phyloP scores from a whole-genome alignment of 2,797 vertebrate species.

The Ataeniobius toweri region DNA sequence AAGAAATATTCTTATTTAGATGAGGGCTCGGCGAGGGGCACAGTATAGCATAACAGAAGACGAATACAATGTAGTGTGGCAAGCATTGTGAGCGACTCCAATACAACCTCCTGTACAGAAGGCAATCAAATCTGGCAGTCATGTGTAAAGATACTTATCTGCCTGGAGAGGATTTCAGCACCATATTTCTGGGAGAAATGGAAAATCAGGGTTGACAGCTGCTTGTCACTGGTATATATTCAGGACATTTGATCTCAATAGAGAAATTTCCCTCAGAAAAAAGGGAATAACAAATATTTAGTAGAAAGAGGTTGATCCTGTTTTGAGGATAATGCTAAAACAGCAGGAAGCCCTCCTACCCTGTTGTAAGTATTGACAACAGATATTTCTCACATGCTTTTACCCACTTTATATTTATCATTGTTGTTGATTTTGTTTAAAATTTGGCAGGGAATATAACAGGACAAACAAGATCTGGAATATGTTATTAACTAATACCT shows the following conservation, averaged over 20 bases:
- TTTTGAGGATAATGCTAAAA: slow-evolving; percentile 49
- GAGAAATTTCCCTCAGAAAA: slow-evolving; percentile 68
- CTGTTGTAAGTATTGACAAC: slow-evolving; percentile 44
- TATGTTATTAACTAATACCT: slow-evolving; percentile 71
- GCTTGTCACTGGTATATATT: slow-evolving; percentile 80
- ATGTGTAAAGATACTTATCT: slow-evolving; percentile 86
- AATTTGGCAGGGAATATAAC: slow-evolving; percentile 63
- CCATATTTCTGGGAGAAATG: slow-evolving; percentile 82
- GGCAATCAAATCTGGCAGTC: slow-evolving; percentile 85
- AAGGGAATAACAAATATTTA: slow-evolving; percentile 60
- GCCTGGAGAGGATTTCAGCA: slow-evolving; percentile 84
- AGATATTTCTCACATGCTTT: slow-evolving; percentile 51
- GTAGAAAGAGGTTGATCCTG: slow-evolving; percentile 63
- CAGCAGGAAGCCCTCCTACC: slow-evolving; percentile 25
- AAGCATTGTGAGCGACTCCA: slow-evolving; percentile 71
- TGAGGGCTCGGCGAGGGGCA: slow-evolving; percentile 69
- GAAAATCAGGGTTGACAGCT: slow-evolving; percentile 82
- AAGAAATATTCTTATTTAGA: slow-evolving; percentile 79
- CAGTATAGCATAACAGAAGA: slow-evolving; percentile 68
- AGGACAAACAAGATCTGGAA: slow-evolving; percentile 63
- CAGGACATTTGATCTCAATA: slow-evolving; percentile 82
- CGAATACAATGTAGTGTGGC: slow-evolving; percentile 70
- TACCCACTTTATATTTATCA: slow-evolving; percentile 45
- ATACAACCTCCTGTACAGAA: slow-evolving; percentile 77
- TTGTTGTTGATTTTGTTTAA: slow-evolving; percentile 64